Evolutionary conservation across 2,113 vertebrate genomes (phyloP), one percentile per base, ranked within the genome.

Genomic region (Hemibagrus wyckioides): DNA sequence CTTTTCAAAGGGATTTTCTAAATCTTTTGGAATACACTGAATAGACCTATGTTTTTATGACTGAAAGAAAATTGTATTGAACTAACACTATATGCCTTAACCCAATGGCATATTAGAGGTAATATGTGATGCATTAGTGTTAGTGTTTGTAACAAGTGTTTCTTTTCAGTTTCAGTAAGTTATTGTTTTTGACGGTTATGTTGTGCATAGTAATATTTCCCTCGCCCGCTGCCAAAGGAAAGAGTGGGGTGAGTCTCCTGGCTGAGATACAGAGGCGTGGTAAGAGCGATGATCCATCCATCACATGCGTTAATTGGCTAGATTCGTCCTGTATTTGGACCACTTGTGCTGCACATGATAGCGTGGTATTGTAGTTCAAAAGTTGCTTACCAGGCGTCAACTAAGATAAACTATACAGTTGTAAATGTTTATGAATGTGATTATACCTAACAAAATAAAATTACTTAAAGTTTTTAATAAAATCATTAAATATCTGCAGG

Each of bases 201-300:
- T 48, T 48, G 44, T 48, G 5, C 96, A 94, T 77, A 88, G 93
- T 95, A 95, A 96, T 96, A 96, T 97, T 97, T 97, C 90, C 91
- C 91, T 83, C 85, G 83, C 77, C 88, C 77, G 95, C 77, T 94
- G 92, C 94, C 97, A 98, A 99, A 97, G 97, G 96, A 96, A 94
- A 97, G 96, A 96, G 94, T 94, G 95, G 95, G 97, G 97, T 98
- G 95, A 97, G 95, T 95, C 97, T 96, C 97, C 96, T 90, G 94
- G 93, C 89, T 95, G 90, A 94, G 94, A 97, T 97, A 15, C 63
- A 1, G n/a, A 67, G 30, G 30, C 4, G n/a, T 13, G 3, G n/a
- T 97, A 96, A 97, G 96, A 98, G 99, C 97, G 95, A 99, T 98
- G 95, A 95, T 96, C 94, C 93, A 85, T 94, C 93, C 94, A 95